phyloP scores from a whole-genome alignment of 2,888 invertebrate genomes.

The Xestia rhomboidea region DNA sequence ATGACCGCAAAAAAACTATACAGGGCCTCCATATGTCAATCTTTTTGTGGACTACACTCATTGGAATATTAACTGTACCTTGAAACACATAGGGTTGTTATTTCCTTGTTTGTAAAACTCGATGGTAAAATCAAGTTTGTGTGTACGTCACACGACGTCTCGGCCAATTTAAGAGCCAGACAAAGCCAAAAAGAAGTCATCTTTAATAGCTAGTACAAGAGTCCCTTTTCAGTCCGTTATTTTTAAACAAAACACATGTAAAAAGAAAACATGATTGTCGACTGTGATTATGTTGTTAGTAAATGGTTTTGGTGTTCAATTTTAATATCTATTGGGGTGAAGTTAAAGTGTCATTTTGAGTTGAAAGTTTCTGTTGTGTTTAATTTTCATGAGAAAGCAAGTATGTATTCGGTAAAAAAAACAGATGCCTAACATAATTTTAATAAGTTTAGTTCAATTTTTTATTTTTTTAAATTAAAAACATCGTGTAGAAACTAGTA shows the following conservation, averaged over 20 bases:
- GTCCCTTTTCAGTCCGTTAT: constrained; percentile 73
- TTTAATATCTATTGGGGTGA: constrained; percentile 49
- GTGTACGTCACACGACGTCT: constrained; percentile 75
- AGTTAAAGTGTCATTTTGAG: constrained; percentile 46
- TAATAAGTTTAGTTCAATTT: no score
- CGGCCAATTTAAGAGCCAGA: constrained; percentile 84
- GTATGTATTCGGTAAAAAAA: background rate
- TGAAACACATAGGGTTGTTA: constrained; percentile 61
- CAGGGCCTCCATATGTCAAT: constrained; percentile 81
- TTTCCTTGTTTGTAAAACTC: constrained; percentile 6
- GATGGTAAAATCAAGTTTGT: constrained; percentile 51
- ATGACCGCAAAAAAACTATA: constrained; percentile 78
- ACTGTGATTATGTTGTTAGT: constrained; percentile 59
- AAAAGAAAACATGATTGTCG: constrained; percentile 61
- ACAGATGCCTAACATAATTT: background rate
- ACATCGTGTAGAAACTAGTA: background rate
- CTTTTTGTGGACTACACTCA: constrained; percentile 72
- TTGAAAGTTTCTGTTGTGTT: constrained; percentile 20
- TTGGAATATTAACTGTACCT: constrained; percentile 48
- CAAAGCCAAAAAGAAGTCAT: constrained; percentile 70
- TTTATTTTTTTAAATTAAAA: no score
- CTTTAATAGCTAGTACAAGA: constrained; percentile 78
- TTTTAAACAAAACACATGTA: constrained; percentile 78
- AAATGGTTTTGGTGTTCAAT: constrained; percentile 34
- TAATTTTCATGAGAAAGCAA: constrained; percentile 60